These are phyloP conservation scores for Conchocele bisecta DNA, from an alignment of 2,888 invertebrate genomes.

Conservation along the genomic window DNA sequence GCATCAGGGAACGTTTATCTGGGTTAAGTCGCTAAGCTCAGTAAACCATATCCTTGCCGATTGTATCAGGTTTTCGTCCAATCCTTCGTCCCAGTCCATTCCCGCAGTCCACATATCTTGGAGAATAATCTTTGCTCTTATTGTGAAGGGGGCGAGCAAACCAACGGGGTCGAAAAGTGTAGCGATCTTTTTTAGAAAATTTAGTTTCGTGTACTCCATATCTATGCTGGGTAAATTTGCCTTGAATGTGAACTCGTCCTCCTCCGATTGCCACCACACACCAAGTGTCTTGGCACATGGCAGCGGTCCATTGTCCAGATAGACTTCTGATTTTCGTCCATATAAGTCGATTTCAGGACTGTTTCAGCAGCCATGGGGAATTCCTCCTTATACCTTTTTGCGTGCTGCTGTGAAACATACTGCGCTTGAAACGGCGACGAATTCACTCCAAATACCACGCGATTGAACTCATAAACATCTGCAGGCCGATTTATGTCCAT, in stretches of 20 bases:
- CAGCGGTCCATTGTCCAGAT: background rate
- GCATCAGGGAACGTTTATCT: constrained; percentile 37
- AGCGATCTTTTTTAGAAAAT: constrained; percentile 60
- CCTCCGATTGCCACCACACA: background rate
- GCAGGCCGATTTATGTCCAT: background rate
- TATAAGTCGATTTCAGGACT: constrained; percentile 12
- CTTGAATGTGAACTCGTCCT: background rate
- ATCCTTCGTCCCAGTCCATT: constrained; percentile 69
- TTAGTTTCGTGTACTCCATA: constrained; percentile 60
- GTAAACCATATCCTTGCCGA: constrained; percentile 39
- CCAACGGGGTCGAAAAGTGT: constrained; percentile 75
- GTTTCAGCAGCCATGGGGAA: constrained; percentile 36
- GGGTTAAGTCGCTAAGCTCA: constrained; percentile 32
- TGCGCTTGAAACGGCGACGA: constrained; percentile 49
- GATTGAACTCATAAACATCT: constrained; percentile 40
- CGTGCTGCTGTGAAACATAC: constrained; percentile 41
- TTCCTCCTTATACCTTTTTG: constrained; percentile 6
- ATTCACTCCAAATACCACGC: constrained; percentile 46
- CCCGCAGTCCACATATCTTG: constrained; percentile 67
- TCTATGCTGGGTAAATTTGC: constrained; percentile 2
- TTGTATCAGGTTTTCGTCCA: constrained; percentile 10
- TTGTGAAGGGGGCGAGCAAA: constrained; percentile 59
- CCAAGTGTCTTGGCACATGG: constrained; percentile 11
- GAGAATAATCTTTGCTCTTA: constrained; percentile 66
- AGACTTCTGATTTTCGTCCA: background rate